Conservation (phyloP, 1,140 invertebrate species). For the Meteorus sp. region DNA sequence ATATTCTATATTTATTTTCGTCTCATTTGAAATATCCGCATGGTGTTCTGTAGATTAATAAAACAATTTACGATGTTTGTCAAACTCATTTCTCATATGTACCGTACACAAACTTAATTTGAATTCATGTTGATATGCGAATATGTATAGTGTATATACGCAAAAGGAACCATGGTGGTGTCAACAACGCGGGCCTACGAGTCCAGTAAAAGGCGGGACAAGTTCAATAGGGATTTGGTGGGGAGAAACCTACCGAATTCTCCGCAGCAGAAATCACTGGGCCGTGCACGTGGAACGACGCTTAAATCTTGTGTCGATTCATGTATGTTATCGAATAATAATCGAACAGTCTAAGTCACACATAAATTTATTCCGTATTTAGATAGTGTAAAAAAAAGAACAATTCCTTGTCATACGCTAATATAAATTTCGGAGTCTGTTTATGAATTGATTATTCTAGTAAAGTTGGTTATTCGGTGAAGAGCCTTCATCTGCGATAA, state of each 20-base stretch:
- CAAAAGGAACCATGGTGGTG: not conserved
- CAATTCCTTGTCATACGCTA: too few species aligned
- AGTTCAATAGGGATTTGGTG: conserved; percentile 1
- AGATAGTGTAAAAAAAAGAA: too few species aligned
- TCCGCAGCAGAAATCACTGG: conserved; percentile 2
- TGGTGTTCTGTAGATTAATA: too few species aligned
- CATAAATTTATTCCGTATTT: not conserved
- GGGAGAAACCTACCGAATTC: not conserved
- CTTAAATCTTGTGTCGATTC: not conserved
- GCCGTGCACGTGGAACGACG: conserved; percentile 9
- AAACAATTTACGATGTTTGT: too few species aligned
- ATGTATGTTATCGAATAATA: not conserved
- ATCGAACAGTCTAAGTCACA: not conserved
- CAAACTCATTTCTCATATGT: too few species aligned
- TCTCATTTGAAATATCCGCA: too few species aligned
- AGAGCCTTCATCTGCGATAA: conserved; percentile 2
- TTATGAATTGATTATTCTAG: too few species aligned
- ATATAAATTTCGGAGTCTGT: too few species aligned
- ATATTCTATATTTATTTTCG: too few species aligned
- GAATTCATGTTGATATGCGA: too few species aligned
- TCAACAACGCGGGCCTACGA: not conserved
- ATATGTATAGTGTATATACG: not conserved
- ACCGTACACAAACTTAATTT: too few species aligned
- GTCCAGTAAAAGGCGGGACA: conserved; percentile 3
- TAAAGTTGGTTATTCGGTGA: not conserved